A percentile compares a stretch with the other conserved stretches of the same genome.
These are phyloP conservation scores for Schizaphis graminum DNA, from an alignment of 2,888 invertebrate genomes.

Conservation along the genomic window DNA sequence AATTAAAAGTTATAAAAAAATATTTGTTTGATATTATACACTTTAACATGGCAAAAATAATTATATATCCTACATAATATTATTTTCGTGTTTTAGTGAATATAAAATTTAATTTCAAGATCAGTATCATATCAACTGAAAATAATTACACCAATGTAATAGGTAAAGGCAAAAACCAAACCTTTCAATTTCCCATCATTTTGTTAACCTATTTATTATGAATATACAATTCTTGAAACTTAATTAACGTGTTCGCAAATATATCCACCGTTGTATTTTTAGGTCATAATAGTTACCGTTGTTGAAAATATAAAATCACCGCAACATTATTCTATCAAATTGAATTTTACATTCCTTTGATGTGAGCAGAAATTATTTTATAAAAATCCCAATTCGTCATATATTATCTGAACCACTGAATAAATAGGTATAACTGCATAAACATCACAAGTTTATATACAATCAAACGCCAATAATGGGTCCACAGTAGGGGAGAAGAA, in stretches of 20 bases:
- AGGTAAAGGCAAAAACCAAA: background rate
- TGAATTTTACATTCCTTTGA: background rate
- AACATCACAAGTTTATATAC: background rate
- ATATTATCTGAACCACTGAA: background rate
- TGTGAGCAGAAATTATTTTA: background rate
- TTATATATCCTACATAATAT: too few relatives aligned
- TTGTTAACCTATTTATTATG: background rate
- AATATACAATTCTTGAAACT: background rate
- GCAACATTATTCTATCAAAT: background rate
- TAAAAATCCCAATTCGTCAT: background rate
- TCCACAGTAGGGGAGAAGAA: too few relatives aligned
- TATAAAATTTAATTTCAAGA: background rate
- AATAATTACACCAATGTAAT: background rate
- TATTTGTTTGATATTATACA: background rate
- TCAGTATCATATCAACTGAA: background rate
- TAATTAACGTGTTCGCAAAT: background rate
- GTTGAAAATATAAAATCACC: background rate
- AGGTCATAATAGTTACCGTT: background rate
- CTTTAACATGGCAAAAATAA: background rate
- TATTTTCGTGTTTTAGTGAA: background rate
- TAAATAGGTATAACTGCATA: background rate
- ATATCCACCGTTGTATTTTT: background rate
- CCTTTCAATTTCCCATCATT: background rate
- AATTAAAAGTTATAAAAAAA: background rate
- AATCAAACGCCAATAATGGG: constrained; percentile 2